Percentiles rank a stretch among this genome's conserved stretches.
These are phyloP conservation scores for Phymatocera aterrima DNA, from an alignment of 2,888 invertebrate genomes.

Conservation along the genomic window DNA sequence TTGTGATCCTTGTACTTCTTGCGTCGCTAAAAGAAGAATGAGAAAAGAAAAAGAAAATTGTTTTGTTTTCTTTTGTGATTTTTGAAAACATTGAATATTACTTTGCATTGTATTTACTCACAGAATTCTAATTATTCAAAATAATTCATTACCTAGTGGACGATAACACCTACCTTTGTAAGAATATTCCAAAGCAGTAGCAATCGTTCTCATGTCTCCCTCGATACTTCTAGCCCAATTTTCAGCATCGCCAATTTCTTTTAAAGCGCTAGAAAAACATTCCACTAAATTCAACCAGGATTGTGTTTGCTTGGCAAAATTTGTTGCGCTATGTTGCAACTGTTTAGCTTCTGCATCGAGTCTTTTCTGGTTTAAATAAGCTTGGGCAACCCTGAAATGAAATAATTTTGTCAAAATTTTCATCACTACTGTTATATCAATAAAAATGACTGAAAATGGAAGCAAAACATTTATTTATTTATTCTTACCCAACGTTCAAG, in stretches of 20 bases:
- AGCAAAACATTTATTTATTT: conserved; percentile 38
- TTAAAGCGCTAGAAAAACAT: conserved; percentile 89
- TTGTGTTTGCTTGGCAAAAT: conserved; percentile 97
- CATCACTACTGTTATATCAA: background rate
- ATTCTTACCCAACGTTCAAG: conserved; percentile 94
- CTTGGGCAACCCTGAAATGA: conserved; percentile 92
- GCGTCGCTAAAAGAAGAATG: conserved; percentile 60
- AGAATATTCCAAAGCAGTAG: conserved; percentile 94
- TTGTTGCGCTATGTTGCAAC: conserved; percentile 93
- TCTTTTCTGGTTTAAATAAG: conserved; percentile 98
- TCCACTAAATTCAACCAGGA: conserved; percentile 97
- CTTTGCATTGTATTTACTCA: too few species aligned
- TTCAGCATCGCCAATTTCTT: conserved; percentile 99
- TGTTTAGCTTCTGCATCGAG: conserved; percentile 98
- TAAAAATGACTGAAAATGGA: background rate
- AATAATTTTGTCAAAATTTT: conserved; percentile 46
- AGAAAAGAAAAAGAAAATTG: conserved; percentile 18
- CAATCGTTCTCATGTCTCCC: conserved; percentile 94
- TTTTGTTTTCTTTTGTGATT: background rate
- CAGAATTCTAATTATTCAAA: background rate
- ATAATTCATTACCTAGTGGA: background rate
- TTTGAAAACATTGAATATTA: background rate
- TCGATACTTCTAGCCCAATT: conserved; percentile 99
- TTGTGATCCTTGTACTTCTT: conserved; percentile 59
- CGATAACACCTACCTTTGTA: conserved; percentile 83